phyloP scores from a whole-genome alignment of 2,113 vertebrate genomes.

The Picathartes gymnocephalus region DNA sequence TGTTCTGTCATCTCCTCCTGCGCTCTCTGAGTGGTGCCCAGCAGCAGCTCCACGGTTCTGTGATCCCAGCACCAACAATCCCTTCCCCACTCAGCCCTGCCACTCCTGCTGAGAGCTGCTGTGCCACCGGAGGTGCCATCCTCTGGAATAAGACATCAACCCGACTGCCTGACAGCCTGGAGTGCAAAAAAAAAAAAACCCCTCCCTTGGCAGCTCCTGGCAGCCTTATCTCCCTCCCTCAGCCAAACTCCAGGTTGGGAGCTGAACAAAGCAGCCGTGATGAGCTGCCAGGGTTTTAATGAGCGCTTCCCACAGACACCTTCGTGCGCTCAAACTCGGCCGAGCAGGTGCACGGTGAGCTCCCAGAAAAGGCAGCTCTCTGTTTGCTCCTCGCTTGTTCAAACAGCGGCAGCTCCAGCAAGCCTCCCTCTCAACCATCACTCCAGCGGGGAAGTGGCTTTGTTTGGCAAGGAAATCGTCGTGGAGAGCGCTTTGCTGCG shows the following conservation, averaged over 20 bases:
- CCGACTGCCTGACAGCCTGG: not conserved
- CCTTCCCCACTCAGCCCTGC: not conserved
- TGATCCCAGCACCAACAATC: not conserved
- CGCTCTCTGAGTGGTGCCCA: not conserved
- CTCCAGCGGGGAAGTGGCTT: slow-evolving; percentile 9
- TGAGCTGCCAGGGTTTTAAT: slow-evolving; percentile 43
- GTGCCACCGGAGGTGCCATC: not conserved
- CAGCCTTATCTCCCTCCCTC: not conserved
- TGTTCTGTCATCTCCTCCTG: not conserved
- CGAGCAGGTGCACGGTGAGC: not conserved
- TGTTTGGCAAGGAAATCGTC: slow-evolving; percentile 8
- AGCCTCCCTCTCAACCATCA: not conserved
- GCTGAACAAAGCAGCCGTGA: not conserved
- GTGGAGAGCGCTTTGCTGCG: not conserved
- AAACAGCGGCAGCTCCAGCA: slow-evolving; percentile 33
- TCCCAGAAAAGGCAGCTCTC: not conserved
- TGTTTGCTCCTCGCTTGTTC: slow-evolving; percentile 21
- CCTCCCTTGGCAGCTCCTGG: slow-evolving; percentile 5
- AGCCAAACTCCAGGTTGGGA: slow-evolving; percentile 14
- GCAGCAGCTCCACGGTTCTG: not conserved
- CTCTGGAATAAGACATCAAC: not conserved
- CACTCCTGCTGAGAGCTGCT: not conserved
- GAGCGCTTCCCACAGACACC: slow-evolving; percentile 14
- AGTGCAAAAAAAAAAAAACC: not conserved
- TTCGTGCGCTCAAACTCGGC: not conserved